Base-by-base conservation (phyloP, 1,140 invertebrate species). In the Littorina saxatilis region DNA sequence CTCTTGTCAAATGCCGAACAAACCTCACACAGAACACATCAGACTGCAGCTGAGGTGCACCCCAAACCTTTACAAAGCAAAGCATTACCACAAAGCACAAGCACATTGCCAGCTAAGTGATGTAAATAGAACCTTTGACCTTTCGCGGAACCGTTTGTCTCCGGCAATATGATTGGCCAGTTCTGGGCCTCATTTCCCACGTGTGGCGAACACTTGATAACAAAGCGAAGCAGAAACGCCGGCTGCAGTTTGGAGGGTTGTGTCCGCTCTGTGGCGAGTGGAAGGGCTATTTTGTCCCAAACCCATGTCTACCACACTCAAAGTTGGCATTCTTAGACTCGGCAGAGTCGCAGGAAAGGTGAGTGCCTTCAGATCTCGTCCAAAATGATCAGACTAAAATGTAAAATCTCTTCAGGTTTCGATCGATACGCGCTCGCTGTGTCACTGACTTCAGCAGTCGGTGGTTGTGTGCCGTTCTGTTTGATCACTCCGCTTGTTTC, bases 91-190 rank as follows among this genome's bases (percentile, higher is more conserved):
- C n/a, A n/a, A n/a, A n/a, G n/a, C n/a, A n/a, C n/a, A n/a, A n/a
- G n/a, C n/a, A n/a, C n/a, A n/a, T n/a, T n/a, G n/a, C n/a, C n/a
- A n/a, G n/a, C n/a, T 68, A 68, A 68, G 66, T 68, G 66, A 68
- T 68, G 66, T 68, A 68, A 68, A 68, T 68, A 68, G 66, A 68
- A 68, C 66, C 66, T 68, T 68, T 68, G 66, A 68, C 66, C 66
- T 68, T 68, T 68, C 39, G 61, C 61, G 61, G 61, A 63, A 63
- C 29, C 61, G 61, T 63, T n/a, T 63, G 66, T 68, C 66, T 68
- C 66, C 66, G 32, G 11, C 66, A 39, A 68, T 35, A 35, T 23
- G 66, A 68, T 68, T 68, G 66, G 66, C 39, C 66, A 39, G 23
- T 68, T 37, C 35, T 68, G 66, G 66, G 35, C 37, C 66, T 68